A percentile compares a stretch with the other conserved stretches of the same genome.
phyloP scores from a whole-genome alignment of 2,888 invertebrate species.

The Plebejus anna region DNA sequence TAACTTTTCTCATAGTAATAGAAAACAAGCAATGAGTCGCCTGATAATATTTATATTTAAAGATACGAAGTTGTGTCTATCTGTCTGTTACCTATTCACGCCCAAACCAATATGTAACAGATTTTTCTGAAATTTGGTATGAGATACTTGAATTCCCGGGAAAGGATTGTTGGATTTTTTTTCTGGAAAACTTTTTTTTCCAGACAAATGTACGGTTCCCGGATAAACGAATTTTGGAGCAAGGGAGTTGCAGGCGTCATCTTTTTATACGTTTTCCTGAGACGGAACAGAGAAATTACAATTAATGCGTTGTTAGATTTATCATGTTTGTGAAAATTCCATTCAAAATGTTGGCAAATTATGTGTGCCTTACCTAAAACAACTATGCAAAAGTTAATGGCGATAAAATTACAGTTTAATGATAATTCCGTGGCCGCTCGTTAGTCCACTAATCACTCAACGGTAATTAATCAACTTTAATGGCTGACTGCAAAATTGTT shows the following conservation, averaged over 20 bases:
- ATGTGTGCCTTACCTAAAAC: conserved; percentile 10
- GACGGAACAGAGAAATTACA: no score
- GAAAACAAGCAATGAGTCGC: no score
- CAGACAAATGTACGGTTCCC: neutral
- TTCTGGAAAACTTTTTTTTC: neutral
- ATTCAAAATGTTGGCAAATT: neutral
- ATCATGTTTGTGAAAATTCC: neutral
- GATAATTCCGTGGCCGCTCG: conserved; percentile 23
- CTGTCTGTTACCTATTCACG: no score
- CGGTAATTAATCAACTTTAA: conserved; percentile 26
- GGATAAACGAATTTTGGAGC: no score
- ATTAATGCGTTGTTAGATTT: neutral
- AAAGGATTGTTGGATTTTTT: neutral
- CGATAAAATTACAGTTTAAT: conserved; percentile 27
- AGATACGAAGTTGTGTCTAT: no score
- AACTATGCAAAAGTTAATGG: conserved; percentile 20
- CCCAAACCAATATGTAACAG: no score
- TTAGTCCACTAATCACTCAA: conserved; percentile 17
- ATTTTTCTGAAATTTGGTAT: neutral
- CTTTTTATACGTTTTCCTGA: no score
- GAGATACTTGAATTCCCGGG: neutral
- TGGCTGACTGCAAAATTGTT: conserved; percentile 6
- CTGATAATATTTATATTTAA: no score
- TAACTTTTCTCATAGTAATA: no score
- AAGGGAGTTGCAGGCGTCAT: neutral